Evolutionary conservation across 1,140 invertebrate species (phyloP).

Genomic region (Pseudomyrmex flavicornis): DNA sequence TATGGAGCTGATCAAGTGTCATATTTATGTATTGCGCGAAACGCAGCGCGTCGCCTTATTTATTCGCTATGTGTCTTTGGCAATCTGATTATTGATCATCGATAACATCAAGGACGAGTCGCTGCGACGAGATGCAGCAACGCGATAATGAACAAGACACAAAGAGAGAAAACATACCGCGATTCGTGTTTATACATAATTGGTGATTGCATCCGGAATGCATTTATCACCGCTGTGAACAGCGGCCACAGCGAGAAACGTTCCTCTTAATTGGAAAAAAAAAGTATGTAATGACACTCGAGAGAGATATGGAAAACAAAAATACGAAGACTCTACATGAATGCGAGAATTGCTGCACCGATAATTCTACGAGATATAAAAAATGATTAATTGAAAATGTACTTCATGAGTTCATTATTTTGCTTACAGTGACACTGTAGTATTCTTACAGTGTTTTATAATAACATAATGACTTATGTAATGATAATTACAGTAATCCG

Average conservation of each 20-base stretch:
- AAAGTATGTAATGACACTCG: slow-evolving; percentile 1
- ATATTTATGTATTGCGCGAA: slow-evolving; percentile 30
- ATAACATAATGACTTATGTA: slow-evolving; percentile 13
- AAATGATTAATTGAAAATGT: too few species aligned
- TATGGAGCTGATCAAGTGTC: neutral
- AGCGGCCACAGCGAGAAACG: too few species aligned
- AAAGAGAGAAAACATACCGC: neutral
- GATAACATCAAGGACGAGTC: slow-evolving; percentile 38
- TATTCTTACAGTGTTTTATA: neutral
- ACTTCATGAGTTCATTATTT: neutral
- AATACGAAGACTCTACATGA: neutral
- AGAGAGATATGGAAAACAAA: neutral
- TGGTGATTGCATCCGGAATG: neutral
- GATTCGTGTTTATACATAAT: slow-evolving; percentile 31
- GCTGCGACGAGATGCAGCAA: neutral
- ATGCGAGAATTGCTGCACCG: neutral
- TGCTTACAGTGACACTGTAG: too few species aligned
- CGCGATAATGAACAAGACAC: slow-evolving; percentile 15
- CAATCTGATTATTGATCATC: slow-evolving; percentile 45
- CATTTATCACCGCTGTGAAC: slow-evolving; percentile 10
- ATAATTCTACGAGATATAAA: neutral
- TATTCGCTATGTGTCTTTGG: slow-evolving; percentile 21
- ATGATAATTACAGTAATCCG: neutral
- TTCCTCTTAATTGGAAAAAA: neutral
- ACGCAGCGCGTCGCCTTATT: slow-evolving; percentile 24